Evolutionary conservation across 2,797 vertebrate genomes (phyloP).

Genomic region (Nannoperca australis): DNA sequence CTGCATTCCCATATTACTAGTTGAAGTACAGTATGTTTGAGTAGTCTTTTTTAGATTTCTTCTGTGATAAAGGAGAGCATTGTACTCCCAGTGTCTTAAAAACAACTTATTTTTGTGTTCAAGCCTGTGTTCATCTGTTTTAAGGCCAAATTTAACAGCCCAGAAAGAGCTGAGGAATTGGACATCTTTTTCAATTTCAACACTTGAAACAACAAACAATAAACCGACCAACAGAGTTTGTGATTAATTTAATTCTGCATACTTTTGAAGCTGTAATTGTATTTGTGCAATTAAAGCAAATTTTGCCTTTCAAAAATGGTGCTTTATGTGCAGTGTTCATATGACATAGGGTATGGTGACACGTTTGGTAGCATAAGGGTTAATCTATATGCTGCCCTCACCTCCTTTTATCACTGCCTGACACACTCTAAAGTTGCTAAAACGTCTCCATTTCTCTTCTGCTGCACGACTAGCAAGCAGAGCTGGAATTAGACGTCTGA

Average conservation of each 20-base stretch:
- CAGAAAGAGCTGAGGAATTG: not conserved
- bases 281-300: not conserved
- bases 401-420: conserved; percentile 1
- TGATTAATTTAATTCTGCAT: not conserved
- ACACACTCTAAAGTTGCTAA: conserved; percentile 16
- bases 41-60: conserved; percentile 2
- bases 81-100: not conserved
- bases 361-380: not conserved
- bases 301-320: not conserved
- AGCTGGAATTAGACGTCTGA: conserved; percentile 1
- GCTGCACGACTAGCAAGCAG: not conserved
- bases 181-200: not conserved
- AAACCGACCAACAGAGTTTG: not conserved
- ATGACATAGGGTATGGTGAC: not conserved
- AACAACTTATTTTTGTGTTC: not conserved
- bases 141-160: not conserved
- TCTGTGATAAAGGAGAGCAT: not conserved
- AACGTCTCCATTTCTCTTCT: not conserved
- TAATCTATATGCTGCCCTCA: not conserved
- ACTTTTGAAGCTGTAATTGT: not conserved
- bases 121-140: not conserved
- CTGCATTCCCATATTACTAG: conserved; percentile 24
- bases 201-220: not conserved
- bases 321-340: not conserved
- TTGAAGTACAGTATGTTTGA: conserved; percentile 25